Conservation (phyloP, 2,797 vertebrate genomes). For the Anisognathus igniventris region DNA sequence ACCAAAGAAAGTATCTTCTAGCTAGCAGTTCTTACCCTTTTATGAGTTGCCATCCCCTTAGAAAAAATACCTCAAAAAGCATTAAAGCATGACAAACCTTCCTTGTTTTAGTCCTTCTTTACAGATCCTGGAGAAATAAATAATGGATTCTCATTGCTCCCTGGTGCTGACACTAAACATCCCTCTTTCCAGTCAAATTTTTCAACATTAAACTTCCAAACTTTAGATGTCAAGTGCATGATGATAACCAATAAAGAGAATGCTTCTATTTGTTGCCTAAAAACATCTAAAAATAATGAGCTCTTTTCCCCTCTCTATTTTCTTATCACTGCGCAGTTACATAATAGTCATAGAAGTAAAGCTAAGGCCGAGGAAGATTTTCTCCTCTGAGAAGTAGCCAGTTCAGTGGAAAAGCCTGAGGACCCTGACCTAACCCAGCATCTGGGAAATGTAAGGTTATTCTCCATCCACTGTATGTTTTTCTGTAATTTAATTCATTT, state of each 20-base stretch:
- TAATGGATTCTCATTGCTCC: neutral
- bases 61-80: neutral
- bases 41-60: neutral
- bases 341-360: neutral
- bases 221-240: neutral
- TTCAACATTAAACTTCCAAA: neutral
- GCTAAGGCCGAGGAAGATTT: neutral
- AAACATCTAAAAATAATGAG: neutral
- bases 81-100: neutral
- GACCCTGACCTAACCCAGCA: neutral
- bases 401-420: neutral
- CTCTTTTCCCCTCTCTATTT: neutral
- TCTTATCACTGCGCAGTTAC: neutral
- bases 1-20: neutral
- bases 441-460: neutral
- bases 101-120: neutral
- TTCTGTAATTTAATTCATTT: neutral
- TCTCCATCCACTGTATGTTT: neutral
- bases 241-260: neutral
- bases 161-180: neutral
- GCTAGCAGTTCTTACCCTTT: neutral
- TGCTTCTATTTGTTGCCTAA: neutral
- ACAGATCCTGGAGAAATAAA: neutral
- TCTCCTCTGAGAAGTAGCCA: neutral
- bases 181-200: neutral